phyloP scores from a whole-genome alignment of 2,113 vertebrate genomes.

The Australoheros scitulus region DNA sequence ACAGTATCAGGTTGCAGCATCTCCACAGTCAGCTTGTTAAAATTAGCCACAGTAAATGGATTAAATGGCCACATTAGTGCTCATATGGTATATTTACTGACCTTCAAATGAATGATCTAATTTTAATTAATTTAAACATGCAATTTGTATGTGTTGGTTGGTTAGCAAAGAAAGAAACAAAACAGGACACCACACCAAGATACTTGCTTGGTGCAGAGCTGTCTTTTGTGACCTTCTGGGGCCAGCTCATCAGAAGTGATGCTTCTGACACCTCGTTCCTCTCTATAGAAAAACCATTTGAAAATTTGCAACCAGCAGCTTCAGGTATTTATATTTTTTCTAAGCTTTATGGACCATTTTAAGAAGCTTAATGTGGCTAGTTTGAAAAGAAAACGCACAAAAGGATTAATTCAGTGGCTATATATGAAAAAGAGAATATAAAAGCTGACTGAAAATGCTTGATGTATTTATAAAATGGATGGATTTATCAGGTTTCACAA shows the following conservation, averaged over 20 bases:
- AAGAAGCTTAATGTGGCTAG: background rate
- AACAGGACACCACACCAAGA: no score
- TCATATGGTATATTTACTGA: background rate
- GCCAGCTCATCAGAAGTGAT: no score
- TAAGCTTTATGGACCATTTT: background rate
- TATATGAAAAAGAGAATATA: background rate
- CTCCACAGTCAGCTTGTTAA: background rate
- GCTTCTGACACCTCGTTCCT: no score
- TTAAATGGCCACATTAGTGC: background rate
- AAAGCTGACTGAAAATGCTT: background rate
- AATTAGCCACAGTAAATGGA: background rate
- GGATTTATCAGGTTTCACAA: background rate
- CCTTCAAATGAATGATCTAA: background rate
- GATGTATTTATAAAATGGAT: background rate
- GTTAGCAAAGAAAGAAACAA: no score
- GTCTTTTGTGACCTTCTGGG: no score
- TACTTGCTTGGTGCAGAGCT: no score
- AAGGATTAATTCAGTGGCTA: background rate
- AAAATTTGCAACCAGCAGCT: no score
- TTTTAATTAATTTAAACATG: no score
- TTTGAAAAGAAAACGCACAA: background rate
- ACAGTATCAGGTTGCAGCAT: background rate
- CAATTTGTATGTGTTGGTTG: no score
- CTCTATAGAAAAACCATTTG: no score
- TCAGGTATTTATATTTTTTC: no score